Evolutionary conservation across 1,140 invertebrate genomes (phyloP), one percentile per base, ranked within the genome.

Genomic region (Aporrectodea caliginosa): DNA sequence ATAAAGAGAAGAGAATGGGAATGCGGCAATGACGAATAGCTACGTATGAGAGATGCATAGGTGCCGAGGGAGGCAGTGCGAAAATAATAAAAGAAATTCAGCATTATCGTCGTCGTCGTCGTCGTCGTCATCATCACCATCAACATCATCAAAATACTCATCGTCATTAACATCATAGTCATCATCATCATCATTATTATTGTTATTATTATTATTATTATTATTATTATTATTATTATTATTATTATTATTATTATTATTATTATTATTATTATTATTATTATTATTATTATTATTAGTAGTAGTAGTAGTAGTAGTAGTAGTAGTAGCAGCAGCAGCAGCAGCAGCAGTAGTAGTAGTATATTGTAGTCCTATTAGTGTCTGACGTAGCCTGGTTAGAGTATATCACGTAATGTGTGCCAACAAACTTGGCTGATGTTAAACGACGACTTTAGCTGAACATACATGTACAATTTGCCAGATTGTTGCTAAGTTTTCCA

Each of bases 291-390:
- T 58, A 58, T 6, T 58, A 58, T 6, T 58, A 58, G 43, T 58
- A 58, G 43, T 58, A 58, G 43, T 58, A 58, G 43, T 58, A 58
- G 43, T 58, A 58, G 43, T 58, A 58, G 43, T 58, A 58, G 43
- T 58, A 58, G 43, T 58, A 58, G 43, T 58, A 58, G 43, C 22
- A 58, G 43, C 22, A 58, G 43, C 22, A 58, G 43, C 22, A 58
- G 43, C 22, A 58, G 43, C 22, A 58, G 43, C 22, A 58, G 43
- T 58, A 58, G 43, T 58, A 58, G 43, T 58, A 58, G 43, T 58
- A 58, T 58, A 58, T 22, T 58, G 22, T 58, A 12, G 22, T 22
- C 22, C 6, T 58, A 58, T 58, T 12, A 58, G 43, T 58, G 43
- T 6, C 43, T 12, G 6, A 58, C 6, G 43, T 58, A 6, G 43